These are phyloP conservation scores for Elaphurus davidianus DNA, from an alignment of 2,113 vertebrate species.

Conservation along the genomic window DNA sequence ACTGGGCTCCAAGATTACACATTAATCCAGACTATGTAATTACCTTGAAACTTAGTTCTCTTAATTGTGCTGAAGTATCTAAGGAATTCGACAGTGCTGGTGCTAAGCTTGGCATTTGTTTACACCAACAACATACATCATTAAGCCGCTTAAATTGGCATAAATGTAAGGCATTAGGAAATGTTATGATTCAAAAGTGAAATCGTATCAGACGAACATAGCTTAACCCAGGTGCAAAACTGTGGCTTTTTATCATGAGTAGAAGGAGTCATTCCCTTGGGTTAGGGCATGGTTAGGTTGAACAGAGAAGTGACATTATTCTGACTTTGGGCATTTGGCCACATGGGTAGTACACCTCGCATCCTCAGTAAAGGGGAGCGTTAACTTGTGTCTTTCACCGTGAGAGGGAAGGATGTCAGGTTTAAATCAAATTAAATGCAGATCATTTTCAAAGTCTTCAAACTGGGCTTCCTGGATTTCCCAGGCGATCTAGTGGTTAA, in stretches of 20 bases:
- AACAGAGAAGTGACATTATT: constrained; percentile 34
- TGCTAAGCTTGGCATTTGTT: constrained; percentile 4
- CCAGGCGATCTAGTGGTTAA: neutral
- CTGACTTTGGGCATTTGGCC: neutral
- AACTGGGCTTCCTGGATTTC: neutral
- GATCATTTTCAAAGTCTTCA: neutral
- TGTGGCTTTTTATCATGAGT: neutral
- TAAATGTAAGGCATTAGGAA: constrained; percentile 17
- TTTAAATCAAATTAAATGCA: neutral
- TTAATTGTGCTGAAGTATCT: constrained; percentile 49
- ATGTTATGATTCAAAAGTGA: constrained; percentile 30
- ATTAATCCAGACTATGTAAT: constrained; percentile 42
- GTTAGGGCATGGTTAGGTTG: neutral
- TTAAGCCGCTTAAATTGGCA: constrained; percentile 8
- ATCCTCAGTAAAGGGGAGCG: neutral
- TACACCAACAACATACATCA: neutral
- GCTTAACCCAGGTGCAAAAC: neutral
- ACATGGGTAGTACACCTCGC: neutral
- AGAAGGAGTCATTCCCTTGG: neutral
- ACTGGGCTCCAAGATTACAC: constrained; percentile 35
- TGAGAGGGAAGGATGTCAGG: neutral
- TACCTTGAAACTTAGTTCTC: neutral
- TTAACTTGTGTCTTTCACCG: neutral
- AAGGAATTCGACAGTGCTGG: constrained; percentile 50
- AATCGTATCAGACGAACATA: neutral